These are phyloP conservation scores for Junonia oenone DNA, from an alignment of 2,888 invertebrate species.

Conservation along the genomic window DNA sequence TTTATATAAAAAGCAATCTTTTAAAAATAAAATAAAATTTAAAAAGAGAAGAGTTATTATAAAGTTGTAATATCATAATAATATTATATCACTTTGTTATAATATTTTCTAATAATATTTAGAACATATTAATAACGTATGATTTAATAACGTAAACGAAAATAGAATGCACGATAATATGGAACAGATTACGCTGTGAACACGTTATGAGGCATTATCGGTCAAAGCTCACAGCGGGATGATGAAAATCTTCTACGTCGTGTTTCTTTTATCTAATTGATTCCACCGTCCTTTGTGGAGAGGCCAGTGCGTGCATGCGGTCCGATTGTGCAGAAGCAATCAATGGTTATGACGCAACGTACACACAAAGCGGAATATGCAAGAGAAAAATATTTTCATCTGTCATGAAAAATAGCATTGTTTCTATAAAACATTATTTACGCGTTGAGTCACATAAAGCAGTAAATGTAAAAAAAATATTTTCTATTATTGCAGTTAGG, in stretches of 20 bases:
- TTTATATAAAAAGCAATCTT: not conserved
- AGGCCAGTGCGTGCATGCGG: slow-evolving; percentile 55
- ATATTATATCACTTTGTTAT: not conserved
- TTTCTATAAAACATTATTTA: slow-evolving; percentile 3
- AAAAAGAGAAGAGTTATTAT: not conserved
- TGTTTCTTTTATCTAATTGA: slow-evolving; percentile 66
- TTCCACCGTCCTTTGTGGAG: slow-evolving; percentile 60
- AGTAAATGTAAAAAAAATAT: not conserved
- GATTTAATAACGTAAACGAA: not conserved
- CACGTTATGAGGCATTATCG: slow-evolving; percentile 20
- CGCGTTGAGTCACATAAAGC: slow-evolving; percentile 5
- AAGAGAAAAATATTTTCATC: slow-evolving; percentile 16
- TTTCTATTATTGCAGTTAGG: not conserved
- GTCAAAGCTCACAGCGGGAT: slow-evolving; percentile 35
- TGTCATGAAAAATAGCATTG: slow-evolving; percentile 9
- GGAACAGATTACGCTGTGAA: not conserved
- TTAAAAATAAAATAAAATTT: not conserved
- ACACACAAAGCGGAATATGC: slow-evolving; percentile 25
- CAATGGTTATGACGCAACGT: slow-evolving; percentile 57
- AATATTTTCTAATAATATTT: too few relatives aligned
- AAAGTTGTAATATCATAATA: not conserved
- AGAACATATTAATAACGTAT: not conserved
- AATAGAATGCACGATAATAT: not conserved
- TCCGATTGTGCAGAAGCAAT: slow-evolving; percentile 59
- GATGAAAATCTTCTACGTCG: slow-evolving; percentile 60